Evolutionary conservation across 1,140 invertebrate genomes (phyloP).

Genomic region (Eriocheir sinensis): DNA sequence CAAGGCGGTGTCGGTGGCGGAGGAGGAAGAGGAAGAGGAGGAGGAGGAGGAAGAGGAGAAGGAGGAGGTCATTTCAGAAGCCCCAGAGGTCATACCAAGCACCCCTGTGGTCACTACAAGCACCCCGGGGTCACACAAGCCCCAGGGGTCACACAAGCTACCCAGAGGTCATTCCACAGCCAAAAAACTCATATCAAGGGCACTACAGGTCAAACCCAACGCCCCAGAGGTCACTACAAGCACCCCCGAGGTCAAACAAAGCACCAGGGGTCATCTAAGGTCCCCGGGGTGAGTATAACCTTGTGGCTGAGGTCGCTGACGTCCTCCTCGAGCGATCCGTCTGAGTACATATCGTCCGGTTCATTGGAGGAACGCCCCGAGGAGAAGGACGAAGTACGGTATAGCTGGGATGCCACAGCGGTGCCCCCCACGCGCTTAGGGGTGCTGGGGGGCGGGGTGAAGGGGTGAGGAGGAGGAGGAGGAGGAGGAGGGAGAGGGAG

Average conservation of each 20-base stretch:
- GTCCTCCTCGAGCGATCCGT: slow-evolving; percentile 94
- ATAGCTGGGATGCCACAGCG: slow-evolving; percentile 86
- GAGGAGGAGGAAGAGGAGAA: slow-evolving; percentile 50
- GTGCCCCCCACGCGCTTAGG: slow-evolving; percentile 78
- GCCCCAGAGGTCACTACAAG: too few relatives aligned
- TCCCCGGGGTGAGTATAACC: slow-evolving; percentile 84
- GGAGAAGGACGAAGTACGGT: slow-evolving; percentile 94
- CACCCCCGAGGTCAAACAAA: too few relatives aligned
- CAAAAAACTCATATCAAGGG: too few relatives aligned
- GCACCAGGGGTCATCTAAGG: too few relatives aligned
- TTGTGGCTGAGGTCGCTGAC: slow-evolving; percentile 95
- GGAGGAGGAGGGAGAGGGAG: neutral
- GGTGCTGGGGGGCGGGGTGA: slow-evolving; percentile 58
- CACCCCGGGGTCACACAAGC: too few relatives aligned
- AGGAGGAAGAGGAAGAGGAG: slow-evolving; percentile 30
- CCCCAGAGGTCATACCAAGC: too few relatives aligned
- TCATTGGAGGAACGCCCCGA: slow-evolving; percentile 93
- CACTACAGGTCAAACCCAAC: too few relatives aligned
- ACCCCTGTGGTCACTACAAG: too few relatives aligned
- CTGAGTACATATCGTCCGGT: slow-evolving; percentile 95
- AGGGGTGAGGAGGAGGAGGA: neutral
- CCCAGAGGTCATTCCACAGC: too few relatives aligned
- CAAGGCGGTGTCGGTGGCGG: neutral
- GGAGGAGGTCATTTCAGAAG: too few relatives aligned
- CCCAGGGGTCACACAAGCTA: too few relatives aligned